Conservation (phyloP, 2,888 invertebrate species). For the Spialia ferax region DNA sequence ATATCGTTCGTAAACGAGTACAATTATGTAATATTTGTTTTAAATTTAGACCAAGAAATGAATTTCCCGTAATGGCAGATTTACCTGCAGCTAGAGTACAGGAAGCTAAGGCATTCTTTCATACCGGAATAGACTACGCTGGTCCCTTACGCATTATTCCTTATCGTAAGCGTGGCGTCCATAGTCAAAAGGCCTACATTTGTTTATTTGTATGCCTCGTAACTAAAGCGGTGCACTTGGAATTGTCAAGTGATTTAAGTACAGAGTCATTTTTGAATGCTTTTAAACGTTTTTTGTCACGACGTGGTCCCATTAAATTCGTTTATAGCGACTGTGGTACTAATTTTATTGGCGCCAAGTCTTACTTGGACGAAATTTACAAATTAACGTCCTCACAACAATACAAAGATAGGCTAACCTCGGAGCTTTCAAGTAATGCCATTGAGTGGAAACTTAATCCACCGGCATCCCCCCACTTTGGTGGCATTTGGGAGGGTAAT, state of each 20-base stretch:
- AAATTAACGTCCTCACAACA: slow-evolving; percentile 6
- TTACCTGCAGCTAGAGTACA: slow-evolving; percentile 14
- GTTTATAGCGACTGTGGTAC: slow-evolving; percentile 45
- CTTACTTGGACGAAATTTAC: slow-evolving; percentile 20
- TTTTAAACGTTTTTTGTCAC: slow-evolving; percentile 39
- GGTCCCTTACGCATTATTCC: slow-evolving; percentile 31
- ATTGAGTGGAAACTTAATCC: slow-evolving; percentile 29
- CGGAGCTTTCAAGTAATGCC: not conserved
- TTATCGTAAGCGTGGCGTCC: slow-evolving; percentile 28
- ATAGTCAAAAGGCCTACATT: slow-evolving; percentile 41
- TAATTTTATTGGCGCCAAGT: slow-evolving; percentile 42
- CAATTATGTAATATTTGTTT: slow-evolving; percentile 34
- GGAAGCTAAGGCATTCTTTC: slow-evolving; percentile 25
- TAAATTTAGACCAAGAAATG: slow-evolving; percentile 43
- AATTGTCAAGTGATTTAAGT: slow-evolving; percentile 47
- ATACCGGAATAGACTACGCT: slow-evolving; percentile 37
- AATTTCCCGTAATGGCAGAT: slow-evolving; percentile 17
- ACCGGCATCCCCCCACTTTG: slow-evolving; percentile 30
- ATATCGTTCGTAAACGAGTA: slow-evolving; percentile 34
- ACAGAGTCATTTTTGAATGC: slow-evolving; percentile 46
- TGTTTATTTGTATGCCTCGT: slow-evolving; percentile 41
- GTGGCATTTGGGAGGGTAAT: slow-evolving; percentile 36
- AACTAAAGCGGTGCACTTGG: slow-evolving; percentile 47
- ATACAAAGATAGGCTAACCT: slow-evolving; percentile 2
- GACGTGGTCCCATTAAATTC: slow-evolving; percentile 41